Evolutionary conservation across 2,888 invertebrate genomes (phyloP).

Genomic region (Drosophila bunnanda): DNA sequence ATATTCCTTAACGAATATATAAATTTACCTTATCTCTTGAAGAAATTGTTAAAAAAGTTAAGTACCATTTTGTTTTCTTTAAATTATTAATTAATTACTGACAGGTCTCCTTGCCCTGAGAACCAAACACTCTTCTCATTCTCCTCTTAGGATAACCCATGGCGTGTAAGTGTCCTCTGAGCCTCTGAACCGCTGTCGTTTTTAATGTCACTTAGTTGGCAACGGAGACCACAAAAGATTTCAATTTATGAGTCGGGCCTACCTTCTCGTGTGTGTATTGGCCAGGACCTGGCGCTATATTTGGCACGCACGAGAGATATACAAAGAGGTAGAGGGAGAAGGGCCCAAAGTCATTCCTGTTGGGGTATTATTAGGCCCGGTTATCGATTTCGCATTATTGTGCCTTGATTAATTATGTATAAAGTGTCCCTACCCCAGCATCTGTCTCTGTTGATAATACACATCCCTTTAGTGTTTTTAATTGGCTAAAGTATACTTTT

Average conservation of each 20-base stretch:
- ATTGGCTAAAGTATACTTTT: not conserved
- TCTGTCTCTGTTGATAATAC: conserved; percentile 6
- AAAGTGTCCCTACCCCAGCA: conserved; percentile 27
- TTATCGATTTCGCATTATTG: conserved; percentile 75
- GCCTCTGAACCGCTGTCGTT: conserved; percentile 24
- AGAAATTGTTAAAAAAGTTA: not conserved
- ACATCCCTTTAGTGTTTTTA: not conserved
- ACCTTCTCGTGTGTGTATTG: conserved; percentile 28
- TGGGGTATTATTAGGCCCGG: conserved; percentile 57
- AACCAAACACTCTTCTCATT: not conserved
- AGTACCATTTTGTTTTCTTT: too few species aligned
- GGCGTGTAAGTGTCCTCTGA: conserved; percentile 38
- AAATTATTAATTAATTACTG: not conserved
- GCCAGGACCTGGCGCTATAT: conserved; percentile 68
- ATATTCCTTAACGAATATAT: too few species aligned
- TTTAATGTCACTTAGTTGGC: conserved; percentile 61
- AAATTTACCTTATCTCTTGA: too few species aligned
- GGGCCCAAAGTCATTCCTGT: conserved; percentile 30
- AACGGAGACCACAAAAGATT: conserved; percentile 52
- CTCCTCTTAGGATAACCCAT: conserved; percentile 7
- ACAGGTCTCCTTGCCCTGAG: too few species aligned
- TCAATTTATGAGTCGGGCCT: conserved; percentile 50
- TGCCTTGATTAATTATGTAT: conserved; percentile 66
- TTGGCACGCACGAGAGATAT: conserved; percentile 60
- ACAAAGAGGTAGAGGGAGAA: conserved; percentile 1